Base-by-base conservation (phyloP, 1,140 invertebrate species). In the Triops cancriformis region DNA sequence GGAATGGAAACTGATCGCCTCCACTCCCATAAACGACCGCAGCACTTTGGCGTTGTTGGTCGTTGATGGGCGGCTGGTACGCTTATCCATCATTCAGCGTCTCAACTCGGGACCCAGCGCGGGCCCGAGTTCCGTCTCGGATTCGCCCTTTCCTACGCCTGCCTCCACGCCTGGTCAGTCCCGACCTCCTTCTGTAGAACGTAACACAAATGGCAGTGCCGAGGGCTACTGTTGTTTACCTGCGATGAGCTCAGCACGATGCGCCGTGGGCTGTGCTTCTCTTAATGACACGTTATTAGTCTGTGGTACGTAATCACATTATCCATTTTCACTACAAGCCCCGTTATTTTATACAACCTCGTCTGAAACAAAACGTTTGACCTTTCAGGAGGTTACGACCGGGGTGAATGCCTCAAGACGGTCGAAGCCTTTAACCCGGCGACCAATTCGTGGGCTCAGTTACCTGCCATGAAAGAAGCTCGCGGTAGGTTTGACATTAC, bases 361-460 rank as follows among this genome's bases (percentile, higher is more conserved):
- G n/a, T 0, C 27, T 31, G 26, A 11, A 28, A 41, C 26, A 6
- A 31, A 37, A 31, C 26, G 5, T 37, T 74, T 6, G 37, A 83
- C 18, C 82, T 85, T 83, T 81, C 83, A 90, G 92, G 93, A 83
- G 94, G 94, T 10, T 95, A 96, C 84, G 93, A 95, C 83, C 87
- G 94, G 72, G 91, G 90, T 23, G 92, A 95, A 83, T 95, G 93
- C 82, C 85, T 96, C 72, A 89, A 88, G 76, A 87, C 88, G 18
- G 91, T 91, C 1, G 94, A 95, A 85, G 86, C 88, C 26, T 95
- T 93, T 84, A 87, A 91, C 82, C 88, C 90, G 3, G 84, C 85
- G 45, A 85, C 83, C 6, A 94, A 94, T 82, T 85, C 83, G 37
- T 95, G 93, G 93, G 84, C 85, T 31, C 81, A 84, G 3, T 82